These are phyloP conservation scores for Malachius bipustulatus DNA, from an alignment of 2,888 invertebrate species.

Conservation along the genomic window DNA sequence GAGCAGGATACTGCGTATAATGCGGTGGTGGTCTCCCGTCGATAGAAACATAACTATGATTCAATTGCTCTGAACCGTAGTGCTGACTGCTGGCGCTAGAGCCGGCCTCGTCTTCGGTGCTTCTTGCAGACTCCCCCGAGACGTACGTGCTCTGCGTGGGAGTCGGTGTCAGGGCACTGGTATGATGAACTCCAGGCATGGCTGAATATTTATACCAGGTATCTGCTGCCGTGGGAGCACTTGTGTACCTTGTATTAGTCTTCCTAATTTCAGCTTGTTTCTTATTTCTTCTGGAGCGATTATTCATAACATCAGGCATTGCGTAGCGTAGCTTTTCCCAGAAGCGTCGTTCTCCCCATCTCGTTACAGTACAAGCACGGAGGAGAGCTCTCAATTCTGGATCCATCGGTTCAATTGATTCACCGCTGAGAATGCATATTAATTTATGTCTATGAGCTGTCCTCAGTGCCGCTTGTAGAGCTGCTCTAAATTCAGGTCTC, in stretches of 20 bases:
- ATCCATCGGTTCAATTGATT: constrained; percentile 58
- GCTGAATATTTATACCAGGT: constrained; percentile 60
- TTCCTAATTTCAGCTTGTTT: constrained; percentile 45
- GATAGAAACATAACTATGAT: constrained; percentile 58
- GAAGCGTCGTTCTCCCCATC: constrained; percentile 69
- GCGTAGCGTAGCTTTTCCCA: constrained; percentile 73
- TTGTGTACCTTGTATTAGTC: constrained; percentile 51
- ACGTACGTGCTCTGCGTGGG: constrained; percentile 49
- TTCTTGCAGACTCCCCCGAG: constrained; percentile 42
- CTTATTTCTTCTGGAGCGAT: constrained; percentile 43
- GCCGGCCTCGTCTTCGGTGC: constrained; percentile 44
- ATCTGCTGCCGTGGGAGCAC: constrained; percentile 60
- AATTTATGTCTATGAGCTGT: constrained; percentile 51
- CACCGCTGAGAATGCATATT: constrained; percentile 52
- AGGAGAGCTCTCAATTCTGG: constrained; percentile 62
- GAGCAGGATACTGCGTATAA: constrained; percentile 31
- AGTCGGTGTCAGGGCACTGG: constrained; percentile 44
- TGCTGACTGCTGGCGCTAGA: constrained; percentile 44
- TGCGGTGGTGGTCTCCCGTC: constrained; percentile 39
- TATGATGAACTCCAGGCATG: constrained; percentile 43
- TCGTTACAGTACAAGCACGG: constrained; percentile 57
- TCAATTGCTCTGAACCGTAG: constrained; percentile 51
- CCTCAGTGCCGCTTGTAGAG: constrained; percentile 65
- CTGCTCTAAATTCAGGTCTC: constrained; percentile 67
- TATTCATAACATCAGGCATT: constrained; percentile 61